Conservation (phyloP, 2,113 vertebrate species). For the Eclectus roratus region DNA sequence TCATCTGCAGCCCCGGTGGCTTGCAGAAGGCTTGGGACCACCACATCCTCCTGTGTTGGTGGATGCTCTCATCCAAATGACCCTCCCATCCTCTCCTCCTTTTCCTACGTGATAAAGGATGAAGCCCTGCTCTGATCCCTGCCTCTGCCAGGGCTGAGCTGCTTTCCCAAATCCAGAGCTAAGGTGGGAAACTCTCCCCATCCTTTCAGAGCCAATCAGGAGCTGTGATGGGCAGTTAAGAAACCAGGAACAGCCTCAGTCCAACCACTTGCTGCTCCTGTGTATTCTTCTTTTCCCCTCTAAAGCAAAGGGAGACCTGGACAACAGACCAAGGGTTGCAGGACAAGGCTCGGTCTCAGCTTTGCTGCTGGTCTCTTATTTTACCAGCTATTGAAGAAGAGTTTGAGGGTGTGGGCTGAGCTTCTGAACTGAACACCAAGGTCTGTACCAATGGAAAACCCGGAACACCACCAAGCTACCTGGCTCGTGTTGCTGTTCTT, state of each 20-base stretch:
- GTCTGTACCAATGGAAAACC: not conserved
- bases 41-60: not conserved
- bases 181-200: not conserved
- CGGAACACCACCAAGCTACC: not conserved
- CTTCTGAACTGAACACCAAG: not conserved
- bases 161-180: not conserved
- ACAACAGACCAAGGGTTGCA: not conserved
- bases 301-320: not conserved
- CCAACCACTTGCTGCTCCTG: not conserved
- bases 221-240: not conserved
- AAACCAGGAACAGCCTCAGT: not conserved
- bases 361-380: not conserved
- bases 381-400: not conserved
- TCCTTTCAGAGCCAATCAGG: not conserved
- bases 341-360: not conserved
- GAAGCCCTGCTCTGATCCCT: not conserved
- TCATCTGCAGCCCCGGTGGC: not conserved
- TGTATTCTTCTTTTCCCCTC: rapidly evolving
- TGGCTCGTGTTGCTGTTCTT: not conserved
- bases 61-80: not conserved
- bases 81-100: not conserved
- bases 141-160: not conserved
- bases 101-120: not conserved
- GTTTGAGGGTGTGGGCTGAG: not conserved
- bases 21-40: not conserved